phyloP scores from a whole-genome alignment of 2,888 invertebrate genomes.

The Orchesellides sinensis region DNA sequence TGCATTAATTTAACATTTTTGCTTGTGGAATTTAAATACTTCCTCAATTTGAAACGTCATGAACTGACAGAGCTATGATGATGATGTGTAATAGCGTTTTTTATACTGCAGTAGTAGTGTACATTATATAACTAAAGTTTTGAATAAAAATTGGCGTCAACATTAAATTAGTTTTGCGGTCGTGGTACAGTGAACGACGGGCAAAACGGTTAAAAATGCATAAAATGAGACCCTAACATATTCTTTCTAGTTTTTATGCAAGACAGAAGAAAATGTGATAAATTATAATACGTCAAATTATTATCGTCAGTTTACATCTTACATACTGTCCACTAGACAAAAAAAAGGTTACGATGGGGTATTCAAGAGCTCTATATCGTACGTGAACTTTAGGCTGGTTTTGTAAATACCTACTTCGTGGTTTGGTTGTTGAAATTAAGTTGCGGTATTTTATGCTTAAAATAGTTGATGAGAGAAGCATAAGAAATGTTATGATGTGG shows the following conservation, averaged over 20 bases:
- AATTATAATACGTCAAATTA: constrained; percentile 13
- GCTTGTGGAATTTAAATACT: background rate
- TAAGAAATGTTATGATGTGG: constrained; percentile 14
- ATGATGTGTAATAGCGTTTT: background rate
- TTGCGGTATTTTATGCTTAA: background rate
- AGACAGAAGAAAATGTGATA: constrained; percentile 13
- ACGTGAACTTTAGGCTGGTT: constrained; percentile 6
- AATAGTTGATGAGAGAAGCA: constrained; percentile 12
- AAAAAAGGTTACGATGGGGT: background rate
- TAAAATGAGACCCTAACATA: constrained; percentile 41
- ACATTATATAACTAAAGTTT: no score
- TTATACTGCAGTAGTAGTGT: no score
- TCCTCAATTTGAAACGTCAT: no score
- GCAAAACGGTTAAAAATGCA: constrained; percentile 46
- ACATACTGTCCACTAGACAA: background rate
- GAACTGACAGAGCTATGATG: background rate
- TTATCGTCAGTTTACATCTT: background rate
- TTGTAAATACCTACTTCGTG: background rate
- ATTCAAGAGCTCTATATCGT: background rate
- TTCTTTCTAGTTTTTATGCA: constrained; percentile 3
- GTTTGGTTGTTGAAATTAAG: constrained; percentile 18
- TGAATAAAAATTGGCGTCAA: constrained; percentile 18
- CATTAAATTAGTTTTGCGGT: constrained; percentile 33
- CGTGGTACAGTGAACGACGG: constrained; percentile 3
- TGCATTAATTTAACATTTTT: background rate